Conservation (phyloP, 1,140 invertebrate genomes). For the Drosophila bocqueti region DNA sequence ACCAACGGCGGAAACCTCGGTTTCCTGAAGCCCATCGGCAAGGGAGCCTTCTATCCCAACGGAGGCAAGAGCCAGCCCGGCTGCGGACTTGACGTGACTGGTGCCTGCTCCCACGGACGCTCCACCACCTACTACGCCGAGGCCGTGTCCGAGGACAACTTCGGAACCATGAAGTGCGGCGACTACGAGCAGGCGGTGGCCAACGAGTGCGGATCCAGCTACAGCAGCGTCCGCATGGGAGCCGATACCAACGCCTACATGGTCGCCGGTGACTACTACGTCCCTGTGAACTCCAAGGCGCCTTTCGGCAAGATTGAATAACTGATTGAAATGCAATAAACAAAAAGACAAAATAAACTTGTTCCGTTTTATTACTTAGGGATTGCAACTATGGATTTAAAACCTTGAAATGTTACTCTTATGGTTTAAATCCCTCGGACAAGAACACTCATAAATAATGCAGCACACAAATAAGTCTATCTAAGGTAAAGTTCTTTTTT, state of each 20-base stretch:
- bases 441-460: no score
- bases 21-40: slow-evolving; percentile 85
- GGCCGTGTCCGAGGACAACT: slow-evolving; percentile 73
- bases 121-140: slow-evolving; percentile 87
- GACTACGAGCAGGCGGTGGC: slow-evolving; percentile 59
- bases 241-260: slow-evolving; percentile 82
- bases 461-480: background rate
- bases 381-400: no score
- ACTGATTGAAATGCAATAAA: slow-evolving; percentile 38
- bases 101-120: slow-evolving; percentile 85
- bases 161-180: slow-evolving; percentile 65
- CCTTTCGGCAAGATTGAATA: slow-evolving; percentile 82
- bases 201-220: slow-evolving; percentile 69
- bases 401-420: no score
- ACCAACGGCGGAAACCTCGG: slow-evolving; percentile 86
- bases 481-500: no score
- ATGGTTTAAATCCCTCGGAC: no score
- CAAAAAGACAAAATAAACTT: background rate
- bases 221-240: slow-evolving; percentile 80
- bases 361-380: background rate
- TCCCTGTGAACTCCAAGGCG: slow-evolving; percentile 67
- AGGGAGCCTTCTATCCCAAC: slow-evolving; percentile 86
- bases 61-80: slow-evolving; percentile 86
- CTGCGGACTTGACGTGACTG: slow-evolving; percentile 85
- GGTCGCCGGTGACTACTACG: slow-evolving; percentile 72